Evolutionary conservation across 2,113 vertebrate genomes (phyloP).

Genomic region (Channa maculata): DNA sequence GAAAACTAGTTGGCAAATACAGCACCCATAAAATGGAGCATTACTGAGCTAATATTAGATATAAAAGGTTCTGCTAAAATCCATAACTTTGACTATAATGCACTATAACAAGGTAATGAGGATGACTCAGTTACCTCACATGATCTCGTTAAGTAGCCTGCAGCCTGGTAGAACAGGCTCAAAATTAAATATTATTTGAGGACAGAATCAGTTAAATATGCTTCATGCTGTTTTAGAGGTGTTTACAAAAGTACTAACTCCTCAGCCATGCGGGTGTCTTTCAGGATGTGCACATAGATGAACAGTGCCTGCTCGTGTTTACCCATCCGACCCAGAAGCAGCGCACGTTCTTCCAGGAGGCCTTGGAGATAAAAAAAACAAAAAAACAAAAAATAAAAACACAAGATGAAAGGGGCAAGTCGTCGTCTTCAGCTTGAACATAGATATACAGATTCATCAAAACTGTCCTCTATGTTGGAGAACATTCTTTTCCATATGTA

Average conservation of each 20-base stretch:
- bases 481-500: too few species aligned
- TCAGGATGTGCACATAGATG: conserved; percentile 96
- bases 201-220: too few species aligned
- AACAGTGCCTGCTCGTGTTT: conserved; percentile 98
- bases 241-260: conserved; percentile 85
- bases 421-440: background rate
- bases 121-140: background rate
- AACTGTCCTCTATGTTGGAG: background rate
- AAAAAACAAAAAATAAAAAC: too few species aligned
- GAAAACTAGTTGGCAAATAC: too few species aligned
- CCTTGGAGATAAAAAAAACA: conserved; percentile 75
- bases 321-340: conserved; percentile 96
- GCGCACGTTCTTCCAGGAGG: conserved; percentile 93
- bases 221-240: too few species aligned
- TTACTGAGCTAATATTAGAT: too few species aligned
- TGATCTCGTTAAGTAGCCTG: background rate
- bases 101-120: background rate
- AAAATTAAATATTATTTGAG: background rate
- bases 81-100: too few species aligned
- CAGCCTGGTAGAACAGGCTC: background rate
- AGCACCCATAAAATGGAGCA: too few species aligned
- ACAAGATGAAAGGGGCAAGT: conserved; percentile 13
- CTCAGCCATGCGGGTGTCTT: conserved; percentile 93
- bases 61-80: too few species aligned
- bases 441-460: background rate